Percentiles rank a stretch among this genome's conserved stretches.
Conservation (phyloP, 2,113 vertebrate species). For the Ammodramus savannarum region DNA sequence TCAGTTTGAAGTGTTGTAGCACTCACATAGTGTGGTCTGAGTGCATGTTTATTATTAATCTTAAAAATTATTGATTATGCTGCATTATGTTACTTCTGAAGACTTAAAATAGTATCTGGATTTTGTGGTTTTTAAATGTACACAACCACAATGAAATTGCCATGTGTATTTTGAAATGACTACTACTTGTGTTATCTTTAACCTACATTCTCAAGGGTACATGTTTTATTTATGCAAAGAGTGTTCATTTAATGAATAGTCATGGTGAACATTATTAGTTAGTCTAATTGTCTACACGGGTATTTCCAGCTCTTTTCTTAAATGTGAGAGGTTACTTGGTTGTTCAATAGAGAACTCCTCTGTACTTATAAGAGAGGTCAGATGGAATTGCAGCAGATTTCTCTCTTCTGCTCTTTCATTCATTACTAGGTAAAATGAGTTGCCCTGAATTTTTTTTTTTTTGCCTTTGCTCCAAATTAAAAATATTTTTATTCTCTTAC, state of each 20-base stretch:
- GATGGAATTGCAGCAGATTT: neutral
- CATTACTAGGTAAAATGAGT: neutral
- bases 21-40: neutral
- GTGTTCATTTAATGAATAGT: neutral
- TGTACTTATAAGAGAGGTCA: neutral
- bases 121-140: neutral
- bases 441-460: neutral
- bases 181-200: neutral
- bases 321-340: neutral
- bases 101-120: neutral
- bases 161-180: neutral
- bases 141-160: neutral
- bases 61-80: neutral
- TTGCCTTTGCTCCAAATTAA: neutral
- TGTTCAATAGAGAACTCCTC: neutral
- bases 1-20: neutral
- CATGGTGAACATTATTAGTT: neutral
- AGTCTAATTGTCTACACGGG: neutral
- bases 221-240: neutral
- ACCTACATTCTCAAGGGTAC: neutral
- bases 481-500: neutral
- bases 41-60: neutral
- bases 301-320: neutral
- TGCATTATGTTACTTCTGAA: neutral
- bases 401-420: neutral